These are phyloP conservation scores for Bos indicus DNA, from an alignment of 2,113 vertebrate genomes.

Conservation along the genomic window DNA sequence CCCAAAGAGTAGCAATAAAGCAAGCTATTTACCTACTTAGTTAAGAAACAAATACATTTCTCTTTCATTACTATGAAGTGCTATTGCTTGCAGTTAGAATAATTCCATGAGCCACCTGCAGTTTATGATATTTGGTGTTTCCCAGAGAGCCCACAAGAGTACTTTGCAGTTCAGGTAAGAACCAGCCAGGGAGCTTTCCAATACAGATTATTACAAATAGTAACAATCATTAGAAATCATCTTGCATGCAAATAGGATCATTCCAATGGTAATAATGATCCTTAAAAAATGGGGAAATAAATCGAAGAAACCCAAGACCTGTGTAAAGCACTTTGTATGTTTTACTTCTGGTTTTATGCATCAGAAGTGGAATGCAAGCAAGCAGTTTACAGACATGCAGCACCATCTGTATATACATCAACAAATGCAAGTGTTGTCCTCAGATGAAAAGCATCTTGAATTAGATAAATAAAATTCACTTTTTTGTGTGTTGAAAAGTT, in stretches of 20 bases:
- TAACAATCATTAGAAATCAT: conserved; percentile 73
- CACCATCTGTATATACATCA: not conserved
- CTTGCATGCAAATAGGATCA: conserved; percentile 62
- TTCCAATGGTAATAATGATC: conserved; percentile 58
- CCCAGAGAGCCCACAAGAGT: conserved; percentile 61
- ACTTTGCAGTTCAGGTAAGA: conserved; percentile 72
- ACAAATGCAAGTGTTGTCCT: not conserved
- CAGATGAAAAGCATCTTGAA: not conserved
- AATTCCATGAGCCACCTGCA: conserved; percentile 70
- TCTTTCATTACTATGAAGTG: conserved; percentile 69
- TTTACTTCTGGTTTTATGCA: not conserved
- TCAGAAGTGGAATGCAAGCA: conserved; percentile 17
- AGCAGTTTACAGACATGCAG: not conserved
- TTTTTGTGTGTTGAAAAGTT: not conserved
- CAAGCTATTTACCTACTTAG: conserved; percentile 73
- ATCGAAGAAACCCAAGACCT: conserved; percentile 10
- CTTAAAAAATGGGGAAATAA: conserved; percentile 50
- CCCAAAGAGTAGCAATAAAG: conserved; percentile 61
- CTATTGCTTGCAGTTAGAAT: conserved; percentile 60
- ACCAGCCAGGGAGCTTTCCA: conserved; percentile 69
- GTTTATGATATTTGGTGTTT: conserved; percentile 66
- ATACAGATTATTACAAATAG: conserved; percentile 71
- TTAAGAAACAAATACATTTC: conserved; percentile 71
- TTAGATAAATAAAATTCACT: not conserved
- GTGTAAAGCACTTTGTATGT: not conserved